Conservation (phyloP, 2,113 vertebrate species). For the Oostethus manadensis region DNA sequence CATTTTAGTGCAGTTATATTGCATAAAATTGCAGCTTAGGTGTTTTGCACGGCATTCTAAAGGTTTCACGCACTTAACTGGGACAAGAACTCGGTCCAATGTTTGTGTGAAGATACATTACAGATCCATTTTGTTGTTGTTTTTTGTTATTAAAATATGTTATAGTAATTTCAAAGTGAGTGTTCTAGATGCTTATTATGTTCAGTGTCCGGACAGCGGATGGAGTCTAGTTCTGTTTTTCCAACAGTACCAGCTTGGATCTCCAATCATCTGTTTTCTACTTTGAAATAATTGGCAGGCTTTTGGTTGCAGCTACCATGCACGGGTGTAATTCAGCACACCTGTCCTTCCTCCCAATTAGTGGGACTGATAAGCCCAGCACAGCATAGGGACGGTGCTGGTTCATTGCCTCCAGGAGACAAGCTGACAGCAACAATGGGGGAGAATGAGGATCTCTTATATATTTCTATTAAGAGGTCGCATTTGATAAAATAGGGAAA, state of each 20-base stretch:
- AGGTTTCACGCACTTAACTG: slow-evolving; percentile 28
- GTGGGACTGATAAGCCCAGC: background rate
- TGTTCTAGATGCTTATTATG: background rate
- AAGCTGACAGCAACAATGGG: background rate
- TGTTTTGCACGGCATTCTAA: slow-evolving; percentile 19
- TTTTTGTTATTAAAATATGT: background rate
- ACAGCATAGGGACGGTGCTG: no score
- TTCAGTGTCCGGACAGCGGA: background rate
- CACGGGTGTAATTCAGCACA: no score
- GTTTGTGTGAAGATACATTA: slow-evolving; percentile 4
- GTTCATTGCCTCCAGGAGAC: background rate
- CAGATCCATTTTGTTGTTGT: slow-evolving; percentile 7
- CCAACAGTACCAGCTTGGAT: background rate
- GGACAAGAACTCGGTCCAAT: background rate
- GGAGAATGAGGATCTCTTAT: background rate
- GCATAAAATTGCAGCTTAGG: slow-evolving; percentile 24
- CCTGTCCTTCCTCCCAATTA: no score
- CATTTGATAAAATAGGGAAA: no score
- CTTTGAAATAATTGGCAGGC: background rate
- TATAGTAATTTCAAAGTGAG: background rate
- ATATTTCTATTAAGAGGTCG: no score
- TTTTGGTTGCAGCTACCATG: no score
- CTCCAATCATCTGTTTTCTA: background rate
- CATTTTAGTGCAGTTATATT: slow-evolving; percentile 37
- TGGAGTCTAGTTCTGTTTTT: background rate